Base-by-base conservation (phyloP, 1,140 invertebrate genomes). In the Drosophila aff. region DNA sequence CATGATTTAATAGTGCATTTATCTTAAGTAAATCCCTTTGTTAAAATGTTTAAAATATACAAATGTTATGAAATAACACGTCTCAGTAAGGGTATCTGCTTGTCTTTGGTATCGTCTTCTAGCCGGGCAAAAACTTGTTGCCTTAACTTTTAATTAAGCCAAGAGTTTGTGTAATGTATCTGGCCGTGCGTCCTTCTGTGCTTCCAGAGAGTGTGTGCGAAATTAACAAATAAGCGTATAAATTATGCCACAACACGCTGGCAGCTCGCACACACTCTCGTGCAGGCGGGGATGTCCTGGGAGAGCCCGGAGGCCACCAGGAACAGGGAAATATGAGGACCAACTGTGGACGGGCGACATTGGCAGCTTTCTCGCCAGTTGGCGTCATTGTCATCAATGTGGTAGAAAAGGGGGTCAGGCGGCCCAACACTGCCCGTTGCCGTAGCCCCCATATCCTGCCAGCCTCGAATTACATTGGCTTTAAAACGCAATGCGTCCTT, bases 141-240 rank as follows among this genome's bases (percentile, higher is more conserved):
- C 65, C 75, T 80, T 65, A 76, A 86, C 83, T 89, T 86, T 86
- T 89, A 86, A 86, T 86, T 86, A 89, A 89, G 84, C 80, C 71
- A 80, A 81, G 76, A 87, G 82, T 84, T 84, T 78, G 68, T 77
- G 74, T 77, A 53, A 74, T 80, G 73, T 67, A 67, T 67, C 44
- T 59, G 46, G 44, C 61, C 31, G 38, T 76, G 53, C 41, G 74
- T 49, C 36, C 40, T 53, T 26, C 64, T 23, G 18, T 47, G 50
- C 57, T 62, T 26, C 40, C 40, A 41, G 43, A 75, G 73, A 77
- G 84, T 81, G 84, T 62, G 59, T 62, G 67, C 72, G 69, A 87
- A 87, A 87, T 87, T 76, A 89, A 89, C 83, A 87, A 89, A 87
- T 89, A 87, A 87, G 84, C 77, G 84, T 89, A 89, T 87, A 87